These are phyloP conservation scores for Cheirogaleus medius DNA, from an alignment of 2,113 vertebrate genomes.

Conservation along the genomic window DNA sequence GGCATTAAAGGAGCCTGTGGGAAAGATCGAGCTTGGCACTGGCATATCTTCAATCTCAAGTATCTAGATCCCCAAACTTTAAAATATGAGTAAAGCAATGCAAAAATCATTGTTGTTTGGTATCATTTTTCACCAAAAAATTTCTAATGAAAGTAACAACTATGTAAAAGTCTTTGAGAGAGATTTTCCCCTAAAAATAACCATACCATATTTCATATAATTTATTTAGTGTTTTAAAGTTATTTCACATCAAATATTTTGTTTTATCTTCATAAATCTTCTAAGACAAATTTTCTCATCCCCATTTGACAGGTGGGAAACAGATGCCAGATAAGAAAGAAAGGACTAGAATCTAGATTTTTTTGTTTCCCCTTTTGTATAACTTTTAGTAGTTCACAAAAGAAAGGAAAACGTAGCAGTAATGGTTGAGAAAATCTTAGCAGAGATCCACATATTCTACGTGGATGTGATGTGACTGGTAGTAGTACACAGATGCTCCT, in stretches of 20 bases:
- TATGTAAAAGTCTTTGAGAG: not conserved
- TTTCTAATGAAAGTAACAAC: not conserved
- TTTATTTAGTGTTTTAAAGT: not conserved
- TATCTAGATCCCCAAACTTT: not conserved
- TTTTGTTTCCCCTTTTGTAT: not conserved
- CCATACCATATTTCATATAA: not conserved
- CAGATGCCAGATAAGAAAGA: not conserved
- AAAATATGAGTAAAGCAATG: not conserved
- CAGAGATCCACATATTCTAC: not conserved
- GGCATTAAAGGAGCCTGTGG: not conserved
- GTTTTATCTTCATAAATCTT: not conserved
- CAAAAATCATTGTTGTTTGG: conserved; percentile 12
- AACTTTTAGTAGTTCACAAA: not conserved
- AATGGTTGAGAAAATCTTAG: not conserved
- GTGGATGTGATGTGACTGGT: not conserved
- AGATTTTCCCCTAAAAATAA: not conserved
- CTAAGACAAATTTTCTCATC: not conserved
- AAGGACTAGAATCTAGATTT: not conserved
- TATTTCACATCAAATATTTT: not conserved
- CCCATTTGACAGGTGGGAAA: not conserved
- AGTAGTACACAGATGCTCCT: not conserved
- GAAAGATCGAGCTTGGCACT: not conserved
- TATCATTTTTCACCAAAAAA: not conserved
- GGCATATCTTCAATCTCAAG: not conserved
- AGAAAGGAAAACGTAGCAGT: not conserved